Conservation (phyloP, 2,113 vertebrate species). For the Hydropotes inermis region DNA sequence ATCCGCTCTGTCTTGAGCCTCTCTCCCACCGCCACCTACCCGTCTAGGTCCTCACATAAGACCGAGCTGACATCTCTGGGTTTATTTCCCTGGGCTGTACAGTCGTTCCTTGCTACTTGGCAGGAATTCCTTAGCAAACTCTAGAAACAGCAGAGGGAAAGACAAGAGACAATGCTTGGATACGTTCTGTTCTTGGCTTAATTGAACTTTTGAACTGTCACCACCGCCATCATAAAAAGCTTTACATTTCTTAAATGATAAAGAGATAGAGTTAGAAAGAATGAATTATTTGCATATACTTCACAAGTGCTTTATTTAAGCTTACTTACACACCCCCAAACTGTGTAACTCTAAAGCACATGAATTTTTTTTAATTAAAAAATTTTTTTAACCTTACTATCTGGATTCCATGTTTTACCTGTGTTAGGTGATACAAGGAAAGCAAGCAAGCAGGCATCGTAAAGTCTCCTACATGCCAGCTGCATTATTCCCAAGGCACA, state of each 20-base stretch:
- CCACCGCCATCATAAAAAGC: too few species aligned
- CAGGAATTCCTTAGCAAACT: neutral
- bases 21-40: neutral
- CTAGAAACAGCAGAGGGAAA: neutral
- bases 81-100: neutral
- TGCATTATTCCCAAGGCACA: rapidly evolving
- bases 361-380: too few species aligned
- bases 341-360: neutral
- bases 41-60: neutral
- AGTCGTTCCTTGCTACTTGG: neutral
- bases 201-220: neutral
- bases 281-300: too few species aligned
- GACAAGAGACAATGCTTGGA: neutral
- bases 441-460: neutral
- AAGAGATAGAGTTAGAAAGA: neutral
- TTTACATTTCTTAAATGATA: neutral
- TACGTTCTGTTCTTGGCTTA: neutral
- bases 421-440: rapidly evolving
- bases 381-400: too few species aligned
- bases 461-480: rapidly evolving
- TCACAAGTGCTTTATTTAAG: neutral
- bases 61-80: rapidly evolving
- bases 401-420: neutral
- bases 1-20: neutral
- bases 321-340: rapidly evolving